Conservation (phyloP, 2,113 vertebrate genomes). For the Beaufortia kweichowensis region DNA sequence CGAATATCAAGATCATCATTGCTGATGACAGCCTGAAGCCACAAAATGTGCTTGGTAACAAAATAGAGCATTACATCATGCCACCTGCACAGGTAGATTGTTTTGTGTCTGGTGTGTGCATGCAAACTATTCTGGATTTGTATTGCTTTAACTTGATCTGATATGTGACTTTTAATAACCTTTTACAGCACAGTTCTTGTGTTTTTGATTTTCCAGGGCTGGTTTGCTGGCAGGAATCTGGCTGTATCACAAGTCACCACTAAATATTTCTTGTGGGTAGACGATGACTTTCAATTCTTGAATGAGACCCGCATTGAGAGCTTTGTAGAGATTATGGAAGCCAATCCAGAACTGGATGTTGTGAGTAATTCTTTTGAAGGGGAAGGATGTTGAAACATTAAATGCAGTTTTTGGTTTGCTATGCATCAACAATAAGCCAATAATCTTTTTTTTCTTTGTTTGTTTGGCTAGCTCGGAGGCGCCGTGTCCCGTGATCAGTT, state of each 20-base stretch:
- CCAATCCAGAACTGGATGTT: slow-evolving; percentile 70
- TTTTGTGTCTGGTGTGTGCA: not conserved
- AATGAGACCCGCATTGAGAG: slow-evolving; percentile 73
- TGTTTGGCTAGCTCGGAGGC: slow-evolving; percentile 72
- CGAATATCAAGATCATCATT: slow-evolving; percentile 44
- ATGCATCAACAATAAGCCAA: no score
- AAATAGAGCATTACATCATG: slow-evolving; percentile 67
- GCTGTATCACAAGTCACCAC: slow-evolving; percentile 78
- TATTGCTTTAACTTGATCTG: no score
- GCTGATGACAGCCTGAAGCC: slow-evolving; percentile 44
- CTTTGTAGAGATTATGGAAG: slow-evolving; percentile 76
- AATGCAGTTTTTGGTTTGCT: no score
- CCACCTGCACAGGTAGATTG: slow-evolving; percentile 74
- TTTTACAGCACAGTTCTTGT: not conserved
- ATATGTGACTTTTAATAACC: not conserved
- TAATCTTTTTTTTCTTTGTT: not conserved
- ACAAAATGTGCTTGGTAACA: slow-evolving; percentile 13
- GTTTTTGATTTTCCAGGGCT: slow-evolving; percentile 67
- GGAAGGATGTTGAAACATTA: no score
- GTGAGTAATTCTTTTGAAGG: slow-evolving; percentile 62
- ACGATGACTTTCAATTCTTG: slow-evolving; percentile 77
- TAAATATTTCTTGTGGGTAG: slow-evolving; percentile 81
- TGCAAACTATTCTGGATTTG: not conserved
- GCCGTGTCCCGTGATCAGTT: slow-evolving; percentile 65
- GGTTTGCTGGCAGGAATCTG: slow-evolving; percentile 81